phyloP scores from a whole-genome alignment of 2,888 invertebrate genomes.

The Tetragonula carbonaria region DNA sequence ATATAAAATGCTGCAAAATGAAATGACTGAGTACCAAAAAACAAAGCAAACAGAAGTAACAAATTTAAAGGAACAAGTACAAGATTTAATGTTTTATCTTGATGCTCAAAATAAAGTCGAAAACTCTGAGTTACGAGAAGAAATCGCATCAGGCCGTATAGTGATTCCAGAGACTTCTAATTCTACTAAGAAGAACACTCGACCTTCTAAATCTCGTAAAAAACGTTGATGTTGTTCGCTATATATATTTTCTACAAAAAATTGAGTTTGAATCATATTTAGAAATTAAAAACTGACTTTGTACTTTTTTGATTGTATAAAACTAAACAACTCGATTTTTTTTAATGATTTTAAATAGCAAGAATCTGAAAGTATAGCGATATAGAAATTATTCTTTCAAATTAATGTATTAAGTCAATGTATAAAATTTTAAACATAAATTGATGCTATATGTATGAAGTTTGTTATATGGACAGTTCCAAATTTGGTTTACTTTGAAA shows the following conservation, averaged over 20 bases:
- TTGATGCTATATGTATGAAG: constrained; percentile 3
- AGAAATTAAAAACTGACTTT: constrained; percentile 28
- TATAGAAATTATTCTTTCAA: neutral
- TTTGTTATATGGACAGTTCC: neutral
- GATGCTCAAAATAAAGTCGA: constrained; percentile 91
- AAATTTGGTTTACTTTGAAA: constrained; percentile 18
- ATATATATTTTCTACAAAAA: constrained; percentile 13
- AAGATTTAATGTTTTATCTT: constrained; percentile 98
- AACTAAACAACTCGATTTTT: constrained; percentile 14
- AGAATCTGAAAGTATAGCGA: neutral
- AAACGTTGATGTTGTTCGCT: constrained; percentile 65
- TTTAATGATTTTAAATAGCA: constrained; percentile 21
- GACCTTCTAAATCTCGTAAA: constrained; percentile 68
- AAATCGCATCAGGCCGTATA: constrained; percentile 87
- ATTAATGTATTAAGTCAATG: neutral
- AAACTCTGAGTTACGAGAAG: constrained; percentile 86
- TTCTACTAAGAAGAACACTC: constrained; percentile 57
- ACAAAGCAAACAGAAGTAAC: constrained; percentile 88
- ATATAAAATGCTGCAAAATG: constrained; percentile 78
- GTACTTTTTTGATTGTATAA: constrained; percentile 25
- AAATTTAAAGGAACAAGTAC: constrained; percentile 95
- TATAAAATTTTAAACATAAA: constrained; percentile 14
- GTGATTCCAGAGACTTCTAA: constrained; percentile 82
- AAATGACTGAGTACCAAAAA: constrained; percentile 81
- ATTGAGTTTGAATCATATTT: constrained; percentile 23